Base-by-base conservation (phyloP, 2,888 invertebrate genomes). In the Microchrysa polita region DNA sequence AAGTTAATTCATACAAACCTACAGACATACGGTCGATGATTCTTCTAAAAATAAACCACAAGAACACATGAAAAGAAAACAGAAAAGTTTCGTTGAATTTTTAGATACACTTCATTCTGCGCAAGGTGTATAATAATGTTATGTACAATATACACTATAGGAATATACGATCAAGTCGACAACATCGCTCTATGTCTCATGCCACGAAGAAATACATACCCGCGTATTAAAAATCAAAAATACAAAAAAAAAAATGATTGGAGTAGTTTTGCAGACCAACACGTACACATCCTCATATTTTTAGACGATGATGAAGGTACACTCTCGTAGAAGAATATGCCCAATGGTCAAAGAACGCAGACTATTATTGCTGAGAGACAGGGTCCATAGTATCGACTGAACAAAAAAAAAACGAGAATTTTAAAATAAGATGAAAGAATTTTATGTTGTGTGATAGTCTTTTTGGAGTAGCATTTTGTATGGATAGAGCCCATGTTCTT, bases 331-430 rank as follows among this genome's bases (percentile, higher is more conserved):
- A 65, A 65, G 65, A 60, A 60, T 60, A 23, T n/a, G n/a, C n/a
- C 18, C 12, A 40, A 53, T 69, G 69, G 69, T 55, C 65, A 48
- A 44, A 65, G 65, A 65, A 67, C 34, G 67, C n/a, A n/a, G 34
- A 55, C 55, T 55, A 27, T 69, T 69, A 55, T 57, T n/a, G n/a
- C n/a, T n/a, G n/a, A n/a, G n/a, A 40, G 69, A 57, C 34, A n/a
- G n/a, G 40, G 57, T 55, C 69, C 52, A 67, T n/a, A n/a, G n/a
- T n/a, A n/a, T 20, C 40, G 42, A 2, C 52, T 4, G 16, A 61
- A n/a, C n/a, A n/a, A n/a, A n/a, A n/a, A n/a, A n/a, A n/a, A n/a
- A n/a, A n/a, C n/a, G n/a, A n/a, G n/a, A n/a, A n/a, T n/a, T n/a
- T n/a, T n/a, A n/a, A 61, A 61, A 34, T 2, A 34, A 34, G 27